These are phyloP conservation scores for Meriones psammophilus DNA, from an alignment of 2,797 vertebrate genomes.

Conservation along the genomic window DNA sequence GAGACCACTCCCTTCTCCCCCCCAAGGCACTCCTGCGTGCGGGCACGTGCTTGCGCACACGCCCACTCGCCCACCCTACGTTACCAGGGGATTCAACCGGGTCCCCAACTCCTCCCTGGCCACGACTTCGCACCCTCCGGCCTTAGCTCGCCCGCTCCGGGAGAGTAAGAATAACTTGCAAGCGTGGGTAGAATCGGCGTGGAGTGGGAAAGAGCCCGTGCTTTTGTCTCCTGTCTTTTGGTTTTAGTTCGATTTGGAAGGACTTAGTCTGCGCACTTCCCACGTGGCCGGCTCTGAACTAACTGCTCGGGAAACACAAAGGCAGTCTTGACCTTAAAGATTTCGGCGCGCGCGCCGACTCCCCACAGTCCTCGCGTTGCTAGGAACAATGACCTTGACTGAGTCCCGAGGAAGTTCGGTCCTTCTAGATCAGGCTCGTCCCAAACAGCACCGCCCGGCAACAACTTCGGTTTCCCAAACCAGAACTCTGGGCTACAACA, in stretches of 20 bases:
- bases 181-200: neutral
- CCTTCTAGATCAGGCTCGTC: neutral
- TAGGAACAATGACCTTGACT: constrained; percentile 1
- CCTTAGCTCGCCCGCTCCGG: neutral
- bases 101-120: neutral
- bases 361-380: neutral
- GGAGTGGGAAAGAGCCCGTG: constrained; percentile 45
- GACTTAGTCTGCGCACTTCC: constrained; percentile 39
- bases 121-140: neutral
- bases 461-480: constrained; percentile 7
- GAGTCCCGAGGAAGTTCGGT: neutral
- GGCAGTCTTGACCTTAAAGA: constrained; percentile 3
- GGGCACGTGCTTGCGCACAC: constrained; percentile 33
- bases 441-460: neutral
- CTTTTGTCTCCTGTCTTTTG: constrained; percentile 61
- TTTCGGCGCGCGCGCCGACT: neutral
- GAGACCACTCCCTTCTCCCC: constrained; percentile 78
- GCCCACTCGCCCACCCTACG: constrained; percentile 9
- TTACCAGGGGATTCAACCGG: neutral
- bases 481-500: neutral
- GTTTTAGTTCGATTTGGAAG: neutral
- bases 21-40: constrained; percentile 56
- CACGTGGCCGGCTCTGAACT: neutral
- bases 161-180: constrained; percentile 23
- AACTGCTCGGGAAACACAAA: neutral